These are phyloP conservation scores for Neodiprion pinetum DNA, from an alignment of 1,140 invertebrate genomes.

Conservation along the genomic window DNA sequence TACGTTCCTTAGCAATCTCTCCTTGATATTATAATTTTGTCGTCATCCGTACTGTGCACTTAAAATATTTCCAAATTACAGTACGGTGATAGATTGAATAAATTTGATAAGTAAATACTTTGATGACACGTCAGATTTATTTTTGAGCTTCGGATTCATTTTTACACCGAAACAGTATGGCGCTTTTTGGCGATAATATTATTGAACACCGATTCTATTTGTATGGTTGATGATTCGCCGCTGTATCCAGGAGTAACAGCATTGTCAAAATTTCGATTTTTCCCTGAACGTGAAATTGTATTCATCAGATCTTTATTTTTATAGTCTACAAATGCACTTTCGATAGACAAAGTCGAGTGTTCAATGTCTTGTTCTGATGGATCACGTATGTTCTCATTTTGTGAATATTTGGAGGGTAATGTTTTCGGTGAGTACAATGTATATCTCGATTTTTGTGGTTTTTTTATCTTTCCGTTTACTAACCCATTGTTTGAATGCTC, in stretches of 20 bases:
- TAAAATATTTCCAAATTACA: too few species aligned
- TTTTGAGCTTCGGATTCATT: not conserved
- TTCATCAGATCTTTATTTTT: conserved; percentile 25
- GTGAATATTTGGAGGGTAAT: not conserved
- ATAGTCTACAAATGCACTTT: conserved; percentile 46
- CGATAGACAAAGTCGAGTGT: conserved; percentile 54
- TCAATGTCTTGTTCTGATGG: conserved; percentile 45
- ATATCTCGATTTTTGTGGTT: not conserved
- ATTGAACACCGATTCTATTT: conserved; percentile 59
- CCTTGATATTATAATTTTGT: not conserved
- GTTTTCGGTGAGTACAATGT: not conserved
- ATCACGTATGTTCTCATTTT: conserved; percentile 12
- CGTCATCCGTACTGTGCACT: too few species aligned
- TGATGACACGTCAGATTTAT: not conserved
- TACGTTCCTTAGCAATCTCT: not conserved
- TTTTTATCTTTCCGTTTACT: not conserved
- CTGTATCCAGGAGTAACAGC: conserved; percentile 48
- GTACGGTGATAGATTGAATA: too few species aligned
- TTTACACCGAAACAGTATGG: not conserved
- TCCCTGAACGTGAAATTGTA: not conserved
- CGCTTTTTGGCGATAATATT: conserved; percentile 44
- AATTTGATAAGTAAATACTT: too few species aligned
- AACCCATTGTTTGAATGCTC: not conserved
- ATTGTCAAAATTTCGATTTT: not conserved
- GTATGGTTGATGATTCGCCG: conserved; percentile 57